Conservation (phyloP, 92 coral and sea anemone genomes). For the Epizoanthus ramosus region DNA sequence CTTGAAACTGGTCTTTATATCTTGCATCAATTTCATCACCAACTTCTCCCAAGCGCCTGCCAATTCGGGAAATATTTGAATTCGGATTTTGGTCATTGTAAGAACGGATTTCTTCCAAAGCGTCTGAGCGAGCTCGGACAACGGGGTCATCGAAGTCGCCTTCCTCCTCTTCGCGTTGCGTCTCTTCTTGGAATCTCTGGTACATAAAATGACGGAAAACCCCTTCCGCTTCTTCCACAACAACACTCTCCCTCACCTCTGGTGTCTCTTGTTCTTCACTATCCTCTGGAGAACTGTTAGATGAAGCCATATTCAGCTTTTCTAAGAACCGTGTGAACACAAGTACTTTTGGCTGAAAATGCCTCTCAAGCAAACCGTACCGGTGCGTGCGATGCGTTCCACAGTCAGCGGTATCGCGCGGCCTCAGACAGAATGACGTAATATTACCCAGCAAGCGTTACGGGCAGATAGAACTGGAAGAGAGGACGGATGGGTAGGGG, state of each 20-base stretch:
- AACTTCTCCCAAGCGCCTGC: conserved; percentile 91
- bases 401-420: conserved; percentile 7
- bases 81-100: conserved; percentile 73
- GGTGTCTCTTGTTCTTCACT: conserved; percentile 50
- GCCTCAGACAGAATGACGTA: background rate
- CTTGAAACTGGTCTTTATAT: conserved; percentile 94
- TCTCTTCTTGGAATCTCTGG: conserved; percentile 86
- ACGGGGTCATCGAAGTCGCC: conserved; percentile 70
- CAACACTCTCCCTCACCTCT: conserved; percentile 62
- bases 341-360: no score
- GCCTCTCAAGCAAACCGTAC: no score
- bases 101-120: conserved; percentile 96
- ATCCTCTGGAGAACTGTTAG: conserved; percentile 13
- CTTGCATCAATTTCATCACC: conserved; percentile 96
- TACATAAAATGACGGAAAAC: conserved; percentile 91
- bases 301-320: conserved; percentile 28
- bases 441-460: conserved; percentile 9
- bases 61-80: conserved; percentile 78
- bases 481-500: no score
- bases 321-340: background rate
- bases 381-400: background rate
- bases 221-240: conserved; percentile 82
- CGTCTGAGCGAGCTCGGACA: conserved; percentile 90
- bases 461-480: background rate
- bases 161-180: conserved; percentile 72